phyloP scores from a whole-genome alignment of 2,888 invertebrate genomes.

The Limnephilus rhombicus region DNA sequence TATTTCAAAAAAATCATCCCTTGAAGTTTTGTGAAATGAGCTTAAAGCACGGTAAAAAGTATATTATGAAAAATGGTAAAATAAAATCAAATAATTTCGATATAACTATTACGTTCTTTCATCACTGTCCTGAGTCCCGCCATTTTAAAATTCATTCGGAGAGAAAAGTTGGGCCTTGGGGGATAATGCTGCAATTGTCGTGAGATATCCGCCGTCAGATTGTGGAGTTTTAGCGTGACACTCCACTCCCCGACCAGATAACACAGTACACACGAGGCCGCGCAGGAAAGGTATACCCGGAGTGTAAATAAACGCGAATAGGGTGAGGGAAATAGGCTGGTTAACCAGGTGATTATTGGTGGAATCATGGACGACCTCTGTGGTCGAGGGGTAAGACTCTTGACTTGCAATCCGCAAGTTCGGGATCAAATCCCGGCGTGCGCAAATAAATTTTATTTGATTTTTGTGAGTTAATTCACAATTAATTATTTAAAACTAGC shows the following conservation, averaged over 20 bases:
- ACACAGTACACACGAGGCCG: background rate
- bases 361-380: too few species aligned
- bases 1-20: too few species aligned
- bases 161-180: constrained; percentile 5
- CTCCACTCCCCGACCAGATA: background rate
- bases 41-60: too few species aligned
- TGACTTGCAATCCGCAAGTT: too few species aligned
- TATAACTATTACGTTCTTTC: background rate
- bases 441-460: too few species aligned
- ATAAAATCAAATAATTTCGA: too few species aligned
- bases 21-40: too few species aligned
- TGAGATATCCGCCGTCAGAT: background rate
- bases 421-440: too few species aligned
- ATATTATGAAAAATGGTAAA: too few species aligned
- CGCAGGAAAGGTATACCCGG: background rate
- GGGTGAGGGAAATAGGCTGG: background rate
- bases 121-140: background rate
- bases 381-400: too few species aligned
- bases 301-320: background rate
- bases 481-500: too few species aligned
- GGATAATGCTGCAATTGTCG: constrained; percentile 23
- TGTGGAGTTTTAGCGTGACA: constrained; percentile 17
- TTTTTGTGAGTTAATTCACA: too few species aligned
- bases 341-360: background rate
- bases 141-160: background rate